phyloP scores from a whole-genome alignment of 2,888 invertebrate species.

The Cordilura impudica region DNA sequence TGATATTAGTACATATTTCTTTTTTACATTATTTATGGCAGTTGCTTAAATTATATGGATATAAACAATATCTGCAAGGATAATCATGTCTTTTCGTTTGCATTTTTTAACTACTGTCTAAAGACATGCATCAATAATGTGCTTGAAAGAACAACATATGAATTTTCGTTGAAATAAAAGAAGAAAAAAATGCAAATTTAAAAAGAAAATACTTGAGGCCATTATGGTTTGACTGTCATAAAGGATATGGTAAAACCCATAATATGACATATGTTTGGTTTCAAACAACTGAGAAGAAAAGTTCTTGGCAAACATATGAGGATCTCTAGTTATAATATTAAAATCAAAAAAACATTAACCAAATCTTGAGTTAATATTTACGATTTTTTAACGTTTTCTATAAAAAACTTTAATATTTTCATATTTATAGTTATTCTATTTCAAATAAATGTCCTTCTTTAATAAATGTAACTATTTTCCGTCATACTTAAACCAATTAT shows the following conservation, averaged over 20 bases:
- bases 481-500: too few relatives aligned
- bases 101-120: constrained; percentile 33
- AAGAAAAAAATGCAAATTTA: constrained; percentile 45
- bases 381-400: too few relatives aligned
- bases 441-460: too few relatives aligned
- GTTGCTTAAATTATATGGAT: constrained; percentile 33
- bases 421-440: too few relatives aligned
- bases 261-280: constrained; percentile 32
- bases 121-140: constrained; percentile 58
- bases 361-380: too few relatives aligned
- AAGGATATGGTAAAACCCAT: constrained; percentile 14
- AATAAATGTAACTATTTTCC: too few relatives aligned
- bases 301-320: too few relatives aligned
- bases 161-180: constrained; percentile 4
- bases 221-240: constrained; percentile 45
- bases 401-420: too few relatives aligned
- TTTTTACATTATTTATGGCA: constrained; percentile 52
- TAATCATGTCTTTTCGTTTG: constrained; percentile 38
- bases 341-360: too few relatives aligned
- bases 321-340: too few relatives aligned
- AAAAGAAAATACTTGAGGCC: constrained; percentile 49
- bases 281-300: too few relatives aligned
- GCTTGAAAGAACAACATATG: constrained; percentile 25
- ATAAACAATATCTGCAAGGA: constrained; percentile 38
- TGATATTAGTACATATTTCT: constrained; percentile 28